These are phyloP conservation scores for Clarias fuscus DNA, from an alignment of 2,797 vertebrate genomes.

Conservation along the genomic window DNA sequence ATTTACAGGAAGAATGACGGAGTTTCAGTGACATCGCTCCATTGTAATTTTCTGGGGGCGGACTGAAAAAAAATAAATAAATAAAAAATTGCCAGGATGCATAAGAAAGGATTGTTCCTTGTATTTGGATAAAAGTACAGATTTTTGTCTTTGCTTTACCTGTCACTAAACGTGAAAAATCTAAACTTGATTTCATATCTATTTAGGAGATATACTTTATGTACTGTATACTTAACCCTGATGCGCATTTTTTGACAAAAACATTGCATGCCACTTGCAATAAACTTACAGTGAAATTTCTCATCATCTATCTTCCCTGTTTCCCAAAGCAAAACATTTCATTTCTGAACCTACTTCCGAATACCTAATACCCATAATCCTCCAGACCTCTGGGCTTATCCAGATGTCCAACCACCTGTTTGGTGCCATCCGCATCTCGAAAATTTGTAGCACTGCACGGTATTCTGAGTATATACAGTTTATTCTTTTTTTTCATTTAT, in stretches of 20 bases:
- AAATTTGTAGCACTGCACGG: neutral
- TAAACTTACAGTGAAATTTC: conserved; percentile 48
- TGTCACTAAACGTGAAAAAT: neutral
- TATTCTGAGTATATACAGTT: neutral
- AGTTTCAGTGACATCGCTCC: neutral
- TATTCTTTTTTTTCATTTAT: neutral
- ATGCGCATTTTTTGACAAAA: conserved; percentile 34
- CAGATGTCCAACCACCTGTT: conserved; percentile 62
- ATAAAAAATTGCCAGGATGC: neutral
- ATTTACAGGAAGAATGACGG: conserved; percentile 58
- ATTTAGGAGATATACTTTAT: conserved; percentile 6
- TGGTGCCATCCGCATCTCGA: conserved; percentile 12
- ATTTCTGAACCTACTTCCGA: conserved; percentile 50
- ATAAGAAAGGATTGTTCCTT: neutral
- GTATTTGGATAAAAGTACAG: neutral
- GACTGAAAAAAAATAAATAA: neutral
- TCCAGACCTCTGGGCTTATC: conserved; percentile 51
- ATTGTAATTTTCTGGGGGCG: neutral
- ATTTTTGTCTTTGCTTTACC: neutral
- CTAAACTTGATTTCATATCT: neutral
- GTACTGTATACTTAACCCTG: neutral
- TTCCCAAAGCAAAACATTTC: conserved; percentile 52
- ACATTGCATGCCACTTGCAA: conserved; percentile 8
- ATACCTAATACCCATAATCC: conserved; percentile 59
- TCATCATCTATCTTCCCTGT: conserved; percentile 34